Percentiles rank a stretch among this genome's conserved stretches.
These are phyloP conservation scores for Phoenoteleia sp. DNA, from an alignment of 2,888 invertebrate species.

Conservation along the genomic window DNA sequence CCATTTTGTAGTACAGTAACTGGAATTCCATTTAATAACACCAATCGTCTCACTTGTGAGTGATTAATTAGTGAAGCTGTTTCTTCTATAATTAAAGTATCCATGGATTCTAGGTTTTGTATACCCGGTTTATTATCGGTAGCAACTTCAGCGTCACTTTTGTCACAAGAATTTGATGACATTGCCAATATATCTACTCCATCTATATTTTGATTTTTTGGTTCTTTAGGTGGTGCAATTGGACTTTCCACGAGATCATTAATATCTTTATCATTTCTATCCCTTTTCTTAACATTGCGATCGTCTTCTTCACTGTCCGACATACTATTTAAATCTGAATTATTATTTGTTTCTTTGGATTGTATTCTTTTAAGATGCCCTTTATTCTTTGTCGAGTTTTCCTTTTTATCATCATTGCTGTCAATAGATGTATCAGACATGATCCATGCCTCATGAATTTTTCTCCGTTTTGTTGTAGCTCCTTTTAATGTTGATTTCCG, in stretches of 20 bases:
- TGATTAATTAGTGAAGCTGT: too few relatives aligned
- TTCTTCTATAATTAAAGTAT: neutral
- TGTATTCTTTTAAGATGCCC: too few relatives aligned
- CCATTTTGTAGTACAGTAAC: neutral
- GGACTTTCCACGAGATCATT: neutral
- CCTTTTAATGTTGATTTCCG: neutral
- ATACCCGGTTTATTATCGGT: too few relatives aligned
- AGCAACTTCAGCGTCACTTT: too few relatives aligned
- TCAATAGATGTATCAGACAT: neutral
- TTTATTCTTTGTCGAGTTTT: too few relatives aligned
- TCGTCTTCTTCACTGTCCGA: neutral
- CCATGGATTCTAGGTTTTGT: too few relatives aligned
- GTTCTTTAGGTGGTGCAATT: too few relatives aligned
- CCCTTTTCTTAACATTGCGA: neutral
- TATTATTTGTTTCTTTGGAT: neutral
- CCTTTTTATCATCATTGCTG: neutral
- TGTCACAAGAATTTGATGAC: too few relatives aligned
- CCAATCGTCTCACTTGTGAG: too few relatives aligned
- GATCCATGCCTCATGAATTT: too few relatives aligned
- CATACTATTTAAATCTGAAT: neutral
- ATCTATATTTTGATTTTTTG: too few relatives aligned
- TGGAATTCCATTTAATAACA: neutral
- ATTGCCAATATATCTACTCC: too few relatives aligned
- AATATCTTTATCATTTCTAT: neutral
- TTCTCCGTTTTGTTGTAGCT: neutral